phyloP scores from a whole-genome alignment of 2,888 invertebrate genomes.

The Callimorpha dominula region DNA sequence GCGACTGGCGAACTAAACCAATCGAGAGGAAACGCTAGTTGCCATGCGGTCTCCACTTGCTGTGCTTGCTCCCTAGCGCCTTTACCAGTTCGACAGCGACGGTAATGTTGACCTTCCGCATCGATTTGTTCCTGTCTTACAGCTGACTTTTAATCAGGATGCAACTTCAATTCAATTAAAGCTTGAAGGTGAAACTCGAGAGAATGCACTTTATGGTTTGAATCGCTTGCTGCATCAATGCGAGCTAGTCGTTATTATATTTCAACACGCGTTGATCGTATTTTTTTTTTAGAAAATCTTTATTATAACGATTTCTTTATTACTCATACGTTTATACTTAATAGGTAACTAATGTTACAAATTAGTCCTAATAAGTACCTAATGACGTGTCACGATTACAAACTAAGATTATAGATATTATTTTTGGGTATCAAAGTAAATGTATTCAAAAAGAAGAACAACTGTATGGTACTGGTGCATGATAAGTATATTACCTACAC shows the following conservation, averaged over 20 bases:
- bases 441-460: no score
- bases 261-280: slow-evolving; percentile 17
- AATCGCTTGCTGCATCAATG: slow-evolving; percentile 12
- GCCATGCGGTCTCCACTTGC: slow-evolving; percentile 75
- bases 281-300: background rate
- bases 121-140: slow-evolving; percentile 64
- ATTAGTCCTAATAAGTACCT: no score
- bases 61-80: slow-evolving; percentile 56
- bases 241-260: slow-evolving; percentile 12
- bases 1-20: slow-evolving; percentile 71
- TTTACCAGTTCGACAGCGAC: slow-evolving; percentile 43
- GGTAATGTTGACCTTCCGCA: slow-evolving; percentile 75
- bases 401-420: no score
- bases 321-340: background rate
- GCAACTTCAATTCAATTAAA: slow-evolving; percentile 15
- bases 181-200: slow-evolving; percentile 17
- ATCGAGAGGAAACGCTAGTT: slow-evolving; percentile 79
- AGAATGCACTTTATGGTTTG: slow-evolving; percentile 11
- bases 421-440: no score
- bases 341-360: background rate
- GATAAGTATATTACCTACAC: background rate
- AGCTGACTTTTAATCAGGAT: slow-evolving; percentile 66
- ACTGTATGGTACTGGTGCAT: no score
- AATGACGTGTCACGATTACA: no score
- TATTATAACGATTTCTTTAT: background rate